Base-by-base conservation (phyloP, 2,888 invertebrate species). In the Aspidiotus rigidus region DNA sequence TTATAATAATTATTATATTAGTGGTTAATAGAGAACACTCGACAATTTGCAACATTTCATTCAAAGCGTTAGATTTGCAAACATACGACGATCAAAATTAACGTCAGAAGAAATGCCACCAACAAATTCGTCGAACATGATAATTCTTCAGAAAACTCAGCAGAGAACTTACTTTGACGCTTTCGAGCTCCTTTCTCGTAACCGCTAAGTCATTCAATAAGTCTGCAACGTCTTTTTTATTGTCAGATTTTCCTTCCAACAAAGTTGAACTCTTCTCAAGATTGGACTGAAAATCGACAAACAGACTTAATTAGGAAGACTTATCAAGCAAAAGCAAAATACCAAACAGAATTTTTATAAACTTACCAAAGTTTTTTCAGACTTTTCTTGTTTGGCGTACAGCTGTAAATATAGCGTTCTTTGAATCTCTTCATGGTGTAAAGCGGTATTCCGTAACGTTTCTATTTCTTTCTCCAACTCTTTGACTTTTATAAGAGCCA, bases 181-280 rank as follows among this genome's bases (percentile, higher is more conserved):
- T 90, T 79, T 91, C 90, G 79, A 92, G 83, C 81, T 92, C 91
- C 55, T 86, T 87, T 81, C 90, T 89, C 41, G 91, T 90, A 74
- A 88, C 86, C 80, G 90, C 88, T 76, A 92, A 81, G 79, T 91
- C 89, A 77, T 88, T 86, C 75, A 91, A 81, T 75, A 92, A 81
- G 78, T 91, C 89, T 16, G 70, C n/a, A 5, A 64, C 70, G 15
- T 64, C 59, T 7, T 39, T 10, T 2, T 7, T 13, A 28, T 59
- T 16, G 16, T 59, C 17, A 16, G 57, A 15, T 17, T 44, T 17
- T 8, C 40, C 64, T 44, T 64, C 57, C 13, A 64, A 16, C 8
- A 57, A 57, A 10, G 16, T 16, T 2, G n/a, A 39, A 11, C 54
- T 41, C 54, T 64, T 60, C 60, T 67, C 61, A 6, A 67, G 39